Percentiles rank a stretch among this genome's conserved stretches.
phyloP scores from a whole-genome alignment of 2,888 invertebrate species.

The Chrysodeixis includens region DNA sequence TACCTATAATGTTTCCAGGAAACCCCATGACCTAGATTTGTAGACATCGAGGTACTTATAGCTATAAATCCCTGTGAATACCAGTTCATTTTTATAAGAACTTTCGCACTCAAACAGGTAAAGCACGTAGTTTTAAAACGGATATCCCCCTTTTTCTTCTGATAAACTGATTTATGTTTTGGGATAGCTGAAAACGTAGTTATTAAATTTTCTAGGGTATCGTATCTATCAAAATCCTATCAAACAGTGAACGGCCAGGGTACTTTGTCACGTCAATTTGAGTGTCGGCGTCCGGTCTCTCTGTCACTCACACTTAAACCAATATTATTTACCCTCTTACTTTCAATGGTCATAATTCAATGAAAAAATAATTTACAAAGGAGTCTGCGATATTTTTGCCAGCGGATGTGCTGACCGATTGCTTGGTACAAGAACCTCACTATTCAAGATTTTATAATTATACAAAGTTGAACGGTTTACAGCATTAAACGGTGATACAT shows the following conservation, averaged over 20 bases:
- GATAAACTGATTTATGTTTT: too few relatives aligned
- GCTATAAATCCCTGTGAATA: not conserved
- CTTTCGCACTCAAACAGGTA: not conserved
- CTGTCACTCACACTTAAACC: conserved; percentile 75
- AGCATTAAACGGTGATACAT: too few relatives aligned
- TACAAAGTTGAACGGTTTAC: too few relatives aligned
- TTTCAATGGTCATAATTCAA: conserved; percentile 57
- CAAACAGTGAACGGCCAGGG: conserved; percentile 32
- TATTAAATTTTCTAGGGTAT: not conserved
- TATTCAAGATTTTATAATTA: not conserved
- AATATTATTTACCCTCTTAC: conserved; percentile 73
- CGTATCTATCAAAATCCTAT: conserved; percentile 19
- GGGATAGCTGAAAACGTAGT: not conserved
- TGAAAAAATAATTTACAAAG: conserved; percentile 19
- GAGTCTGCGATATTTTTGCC: not conserved
- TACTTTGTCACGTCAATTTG: conserved; percentile 61
- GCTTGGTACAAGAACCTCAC: not conserved
- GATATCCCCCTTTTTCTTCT: too few relatives aligned
- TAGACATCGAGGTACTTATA: not conserved
- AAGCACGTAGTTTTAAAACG: too few relatives aligned
- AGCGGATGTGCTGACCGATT: not conserved
- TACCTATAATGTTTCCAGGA: not conserved
- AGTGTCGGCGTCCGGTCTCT: conserved; percentile 65
- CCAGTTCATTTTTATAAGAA: not conserved
- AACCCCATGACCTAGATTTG: not conserved